Evolutionary conservation across 2,113 vertebrate species (phyloP).

Genomic region (Pyrgilauda ruficollis): DNA sequence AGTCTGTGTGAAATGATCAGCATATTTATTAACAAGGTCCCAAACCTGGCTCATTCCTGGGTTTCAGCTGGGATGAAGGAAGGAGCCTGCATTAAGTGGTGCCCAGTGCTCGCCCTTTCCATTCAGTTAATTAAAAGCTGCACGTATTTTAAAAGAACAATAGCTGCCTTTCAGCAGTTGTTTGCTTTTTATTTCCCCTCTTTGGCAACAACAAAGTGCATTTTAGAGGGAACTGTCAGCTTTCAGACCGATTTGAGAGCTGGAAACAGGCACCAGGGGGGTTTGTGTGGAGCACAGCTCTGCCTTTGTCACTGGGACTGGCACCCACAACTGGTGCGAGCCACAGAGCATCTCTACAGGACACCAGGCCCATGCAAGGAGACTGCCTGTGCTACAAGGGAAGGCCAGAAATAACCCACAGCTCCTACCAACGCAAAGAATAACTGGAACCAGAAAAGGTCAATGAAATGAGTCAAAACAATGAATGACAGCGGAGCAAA

Average conservation of each 20-base stretch:
- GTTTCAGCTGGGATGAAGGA: background rate
- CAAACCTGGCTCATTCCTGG: conserved; percentile 15
- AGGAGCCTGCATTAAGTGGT: background rate
- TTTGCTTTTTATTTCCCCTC: conserved; percentile 54
- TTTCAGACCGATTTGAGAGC: background rate
- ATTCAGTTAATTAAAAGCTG: conserved; percentile 54
- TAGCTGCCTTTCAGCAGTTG: conserved; percentile 53
- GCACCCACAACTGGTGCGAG: background rate
- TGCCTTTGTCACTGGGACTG: conserved; percentile 43
- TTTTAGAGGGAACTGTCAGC: conserved; percentile 43
- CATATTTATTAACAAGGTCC: conserved; percentile 29
- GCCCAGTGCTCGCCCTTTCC: background rate
- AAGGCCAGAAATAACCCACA: conserved; percentile 52
- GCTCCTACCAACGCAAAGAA: conserved; percentile 47
- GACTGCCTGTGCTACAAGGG: background rate
- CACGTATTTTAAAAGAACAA: conserved; percentile 29
- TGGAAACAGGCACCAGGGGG: background rate
- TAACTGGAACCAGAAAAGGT: conserved; percentile 61
- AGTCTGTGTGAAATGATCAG: conserved; percentile 20
- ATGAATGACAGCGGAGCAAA: conserved; percentile 45
- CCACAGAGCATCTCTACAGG: background rate
- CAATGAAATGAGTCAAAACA: conserved; percentile 64
- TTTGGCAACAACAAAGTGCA: conserved; percentile 39
- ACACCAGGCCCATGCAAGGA: conserved; percentile 3
- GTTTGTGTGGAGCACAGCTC: conserved; percentile 19